Percentiles rank a stretch among this genome's conserved stretches.
Evolutionary conservation across 1,140 invertebrate genomes (phyloP).

Genomic region (Zaprionus ghesquierei): DNA sequence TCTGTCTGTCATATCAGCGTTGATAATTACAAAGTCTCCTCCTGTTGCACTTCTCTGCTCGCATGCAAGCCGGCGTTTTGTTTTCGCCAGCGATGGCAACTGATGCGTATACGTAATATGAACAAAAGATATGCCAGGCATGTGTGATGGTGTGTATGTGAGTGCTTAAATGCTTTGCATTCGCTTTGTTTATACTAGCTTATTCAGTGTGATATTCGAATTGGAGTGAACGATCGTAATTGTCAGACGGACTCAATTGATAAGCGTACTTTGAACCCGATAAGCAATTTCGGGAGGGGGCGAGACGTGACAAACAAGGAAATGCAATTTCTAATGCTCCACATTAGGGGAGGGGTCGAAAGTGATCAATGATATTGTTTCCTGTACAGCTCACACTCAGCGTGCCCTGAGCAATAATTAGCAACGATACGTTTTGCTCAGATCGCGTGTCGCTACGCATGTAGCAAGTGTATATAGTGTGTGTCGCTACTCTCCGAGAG

Average conservation of each 20-base stretch:
- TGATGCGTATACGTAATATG: slow-evolving; percentile 33
- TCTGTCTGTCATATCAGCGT: slow-evolving; percentile 40
- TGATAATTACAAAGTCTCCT: slow-evolving; percentile 53
- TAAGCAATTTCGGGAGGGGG: slow-evolving; percentile 16
- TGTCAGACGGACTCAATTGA: slow-evolving; percentile 6
- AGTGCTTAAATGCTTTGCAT: neutral
- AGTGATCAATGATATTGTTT: slow-evolving; percentile 11
- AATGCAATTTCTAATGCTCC: slow-evolving; percentile 15
- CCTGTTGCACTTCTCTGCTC: slow-evolving; percentile 17
- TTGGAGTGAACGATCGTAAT: slow-evolving; percentile 1
- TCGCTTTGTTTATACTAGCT: neutral
- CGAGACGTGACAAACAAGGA: slow-evolving; percentile 8
- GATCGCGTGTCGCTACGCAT: slow-evolving; percentile 23
- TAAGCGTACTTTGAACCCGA: slow-evolving; percentile 47
- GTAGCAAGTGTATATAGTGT: neutral
- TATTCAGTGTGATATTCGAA: neutral
- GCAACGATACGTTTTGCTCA: slow-evolving; percentile 20
- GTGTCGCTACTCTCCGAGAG: slow-evolving; percentile 41
- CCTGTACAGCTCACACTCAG: slow-evolving; percentile 22
- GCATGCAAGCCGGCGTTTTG: slow-evolving; percentile 15
- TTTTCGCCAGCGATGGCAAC: slow-evolving; percentile 10
- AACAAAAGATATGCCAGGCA: neutral
- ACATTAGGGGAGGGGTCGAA: neutral
- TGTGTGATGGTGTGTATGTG: neutral
- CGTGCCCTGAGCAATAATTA: slow-evolving; percentile 34